Evolutionary conservation across 2,797 vertebrate species (phyloP), one percentile per base, ranked within the genome.

Genomic region (Siniperca obscura): DNA sequence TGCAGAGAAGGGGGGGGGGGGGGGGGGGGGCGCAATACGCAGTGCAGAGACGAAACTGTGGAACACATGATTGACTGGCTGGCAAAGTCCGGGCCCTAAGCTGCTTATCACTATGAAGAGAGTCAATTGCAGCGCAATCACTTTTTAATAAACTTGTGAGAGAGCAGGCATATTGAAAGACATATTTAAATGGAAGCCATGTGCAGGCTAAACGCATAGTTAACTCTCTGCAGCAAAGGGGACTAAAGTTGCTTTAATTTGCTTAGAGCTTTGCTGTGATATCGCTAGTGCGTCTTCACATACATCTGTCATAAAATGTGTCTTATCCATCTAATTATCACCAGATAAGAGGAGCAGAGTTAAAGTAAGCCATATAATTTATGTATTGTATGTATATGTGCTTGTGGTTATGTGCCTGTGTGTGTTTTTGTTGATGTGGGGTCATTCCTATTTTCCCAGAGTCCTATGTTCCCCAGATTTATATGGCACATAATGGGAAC

Each of bases 141-240:
- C 89, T 94, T 94, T 94, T 94, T 92, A 93, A 94, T 91, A 91
- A 94, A 94, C 81, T 89, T 88, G 82, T 81, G 87, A 84, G 73
- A 80, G 75, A 82, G 79, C 83, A 81, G 68, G 79, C 88, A 78
- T 90, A 86, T 86, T 92, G 74, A 90, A 93, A 90, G 67, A 80
- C 83, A 82, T 78, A 86, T 94, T 91, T 81, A 83, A 89, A 90
- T 86, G 61, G 85, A 83, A 72, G 77, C 21, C 74, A 86, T 83
- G 76, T 85, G 77, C 64, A 75, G 67, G 53, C 79, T 80, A 69
- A 84, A 89, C n/a, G 72, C 78, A 57, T 53, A 84, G 88, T 90
- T 84, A 86, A 78, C 83, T 82, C 21, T 1, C 64, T 76, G 77
- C 84, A 66, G 81, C 27, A 57, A 69, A 78, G 40, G 14, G 65